Conservation (phyloP, 1,140 invertebrate genomes). For the Zaprionus taronus region DNA sequence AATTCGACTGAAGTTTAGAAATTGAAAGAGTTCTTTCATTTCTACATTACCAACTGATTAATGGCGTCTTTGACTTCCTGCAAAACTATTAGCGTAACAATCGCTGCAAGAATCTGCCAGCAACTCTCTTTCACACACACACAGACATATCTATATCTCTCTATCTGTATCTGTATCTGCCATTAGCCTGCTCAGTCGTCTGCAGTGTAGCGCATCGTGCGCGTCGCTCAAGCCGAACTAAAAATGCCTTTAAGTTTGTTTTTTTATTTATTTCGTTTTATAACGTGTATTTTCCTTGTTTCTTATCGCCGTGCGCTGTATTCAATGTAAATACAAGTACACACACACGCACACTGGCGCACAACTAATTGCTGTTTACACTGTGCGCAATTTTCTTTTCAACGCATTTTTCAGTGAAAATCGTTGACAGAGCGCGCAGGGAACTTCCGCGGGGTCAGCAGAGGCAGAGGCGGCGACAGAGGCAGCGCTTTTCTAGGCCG, state of each 20-base stretch:
- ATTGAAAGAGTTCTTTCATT: neutral
- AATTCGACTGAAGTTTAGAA: neutral
- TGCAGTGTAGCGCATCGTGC: conserved; percentile 52
- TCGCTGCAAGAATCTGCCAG: conserved; percentile 1
- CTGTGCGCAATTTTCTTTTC: conserved; percentile 74
- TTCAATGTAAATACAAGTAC: conserved; percentile 45
- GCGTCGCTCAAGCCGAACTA: conserved; percentile 45
- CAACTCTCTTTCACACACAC: conserved; percentile 1
- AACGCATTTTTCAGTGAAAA: conserved; percentile 47
- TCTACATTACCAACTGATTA: neutral
- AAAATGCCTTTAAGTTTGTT: conserved; percentile 59
- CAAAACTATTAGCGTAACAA: neutral
- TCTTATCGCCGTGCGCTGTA: conserved; percentile 50
- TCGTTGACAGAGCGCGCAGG: neutral
- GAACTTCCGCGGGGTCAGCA: conserved; percentile 1
- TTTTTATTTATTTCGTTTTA: conserved; percentile 34
- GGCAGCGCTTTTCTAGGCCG: conserved; percentile 10
- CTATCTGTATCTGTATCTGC: neutral
- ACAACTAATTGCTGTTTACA: conserved; percentile 76
- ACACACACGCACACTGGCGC: conserved; percentile 27
- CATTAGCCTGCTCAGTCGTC: conserved; percentile 39
- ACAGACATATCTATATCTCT: neutral
- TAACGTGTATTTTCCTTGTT: conserved; percentile 38
- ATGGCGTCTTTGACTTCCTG: neutral
- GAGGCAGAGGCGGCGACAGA: neutral